phyloP scores from a whole-genome alignment of 2,113 vertebrate species.

The Amazona vittata region DNA sequence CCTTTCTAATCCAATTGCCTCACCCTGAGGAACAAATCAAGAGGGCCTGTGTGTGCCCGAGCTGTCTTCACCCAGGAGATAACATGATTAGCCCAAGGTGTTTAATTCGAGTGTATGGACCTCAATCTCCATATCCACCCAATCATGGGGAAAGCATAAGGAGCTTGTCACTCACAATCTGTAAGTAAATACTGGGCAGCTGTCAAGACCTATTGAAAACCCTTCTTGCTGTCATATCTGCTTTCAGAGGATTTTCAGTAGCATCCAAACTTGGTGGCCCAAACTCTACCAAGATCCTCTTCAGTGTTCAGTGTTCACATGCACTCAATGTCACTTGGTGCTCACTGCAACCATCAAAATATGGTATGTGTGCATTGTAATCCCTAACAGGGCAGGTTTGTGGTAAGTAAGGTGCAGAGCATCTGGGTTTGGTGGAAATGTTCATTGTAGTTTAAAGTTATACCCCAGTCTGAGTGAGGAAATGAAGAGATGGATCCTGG shows the following conservation, averaged over 20 bases:
- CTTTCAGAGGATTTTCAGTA: background rate
- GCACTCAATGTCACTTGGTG: background rate
- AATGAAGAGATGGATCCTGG: background rate
- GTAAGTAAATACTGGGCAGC: background rate
- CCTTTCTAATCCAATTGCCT: background rate
- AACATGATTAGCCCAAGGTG: background rate
- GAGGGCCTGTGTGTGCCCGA: background rate
- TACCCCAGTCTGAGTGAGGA: background rate
- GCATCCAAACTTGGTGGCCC: background rate
- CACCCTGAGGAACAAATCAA: background rate
- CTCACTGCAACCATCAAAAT: background rate
- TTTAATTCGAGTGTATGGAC: background rate
- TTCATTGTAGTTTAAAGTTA: background rate
- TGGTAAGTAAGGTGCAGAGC: background rate
- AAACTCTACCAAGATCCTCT: background rate
- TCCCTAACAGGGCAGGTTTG: background rate
- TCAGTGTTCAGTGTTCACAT: background rate
- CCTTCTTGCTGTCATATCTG: background rate
- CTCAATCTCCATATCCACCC: background rate
- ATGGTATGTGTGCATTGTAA: accelerated
- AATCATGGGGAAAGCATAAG: background rate
- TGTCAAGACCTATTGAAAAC: background rate
- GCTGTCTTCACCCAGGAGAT: background rate
- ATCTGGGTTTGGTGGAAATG: background rate
- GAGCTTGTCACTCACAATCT: background rate